phyloP scores from a whole-genome alignment of 2,888 invertebrate genomes.

The Scelioninae gen. 1 region DNA sequence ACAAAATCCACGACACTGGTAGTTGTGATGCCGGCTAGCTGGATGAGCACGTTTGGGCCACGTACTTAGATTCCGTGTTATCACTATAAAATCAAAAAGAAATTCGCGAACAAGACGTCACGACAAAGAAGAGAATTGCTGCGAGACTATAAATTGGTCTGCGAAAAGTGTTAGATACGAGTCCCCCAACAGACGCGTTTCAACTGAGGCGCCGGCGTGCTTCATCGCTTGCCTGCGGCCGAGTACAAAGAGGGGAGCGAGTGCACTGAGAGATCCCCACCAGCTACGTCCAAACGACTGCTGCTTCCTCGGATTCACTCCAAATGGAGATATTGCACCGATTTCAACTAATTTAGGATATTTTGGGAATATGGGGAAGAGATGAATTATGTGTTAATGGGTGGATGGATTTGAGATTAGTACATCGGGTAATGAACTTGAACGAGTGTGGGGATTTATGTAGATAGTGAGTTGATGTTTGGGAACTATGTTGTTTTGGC shows the following conservation, averaged over 20 bases:
- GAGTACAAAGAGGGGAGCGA: conserved; percentile 23
- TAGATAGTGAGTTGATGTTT: not conserved
- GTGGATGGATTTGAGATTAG: not conserved
- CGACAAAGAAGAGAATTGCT: conserved; percentile 44
- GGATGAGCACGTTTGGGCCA: not conserved
- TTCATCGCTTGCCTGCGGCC: conserved; percentile 74
- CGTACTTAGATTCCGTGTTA: conserved; percentile 19
- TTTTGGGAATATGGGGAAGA: conserved; percentile 31
- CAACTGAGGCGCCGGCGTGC: conserved; percentile 83
- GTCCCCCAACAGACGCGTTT: conserved; percentile 76
- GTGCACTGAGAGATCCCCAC: conserved; percentile 60
- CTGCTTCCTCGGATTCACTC: conserved; percentile 52
- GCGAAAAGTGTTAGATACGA: conserved; percentile 60
- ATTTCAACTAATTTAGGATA: conserved; percentile 48
- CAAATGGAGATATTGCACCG: conserved; percentile 61
- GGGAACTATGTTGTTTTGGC: not conserved
- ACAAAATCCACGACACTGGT: conserved; percentile 58
- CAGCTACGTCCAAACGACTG: conserved; percentile 28
- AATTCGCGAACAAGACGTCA: conserved; percentile 30
- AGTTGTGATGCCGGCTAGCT: too few species aligned
- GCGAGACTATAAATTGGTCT: conserved; percentile 3
- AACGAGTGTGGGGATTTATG: too few species aligned
- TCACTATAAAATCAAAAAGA: conserved; percentile 35
- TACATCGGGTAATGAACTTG: not conserved
- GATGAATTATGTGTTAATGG: conserved; percentile 49